A percentile compares a stretch with the other conserved stretches of the same genome.
phyloP scores from a whole-genome alignment of 2,113 vertebrate species.

The Hydropotes inermis region DNA sequence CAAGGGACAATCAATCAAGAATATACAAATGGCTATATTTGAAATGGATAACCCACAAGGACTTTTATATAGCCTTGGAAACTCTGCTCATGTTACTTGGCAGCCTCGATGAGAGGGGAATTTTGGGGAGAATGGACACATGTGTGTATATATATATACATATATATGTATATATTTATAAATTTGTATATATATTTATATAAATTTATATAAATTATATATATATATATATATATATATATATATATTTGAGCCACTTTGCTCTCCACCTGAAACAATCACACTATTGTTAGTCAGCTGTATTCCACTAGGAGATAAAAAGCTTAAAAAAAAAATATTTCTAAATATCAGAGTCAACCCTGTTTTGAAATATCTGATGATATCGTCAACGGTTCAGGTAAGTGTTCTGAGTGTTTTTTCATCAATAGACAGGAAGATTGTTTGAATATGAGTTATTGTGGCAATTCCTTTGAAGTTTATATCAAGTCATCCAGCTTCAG shows the following conservation, averaged over 20 bases:
- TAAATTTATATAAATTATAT: too few relatives aligned
- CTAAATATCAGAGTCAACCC: neutral
- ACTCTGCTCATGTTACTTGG: neutral
- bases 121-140: neutral
- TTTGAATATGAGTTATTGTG: neutral
- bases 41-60: neutral
- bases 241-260: neutral
- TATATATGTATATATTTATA: too few relatives aligned
- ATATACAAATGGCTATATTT: neutral
- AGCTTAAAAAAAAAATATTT: neutral
- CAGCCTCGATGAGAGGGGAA: neutral
- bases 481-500: neutral
- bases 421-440: neutral
- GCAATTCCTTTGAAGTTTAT: neutral
- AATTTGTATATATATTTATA: too few relatives aligned
- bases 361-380: neutral
- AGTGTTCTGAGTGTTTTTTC: neutral
- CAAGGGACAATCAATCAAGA: neutral
- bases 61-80: neutral
- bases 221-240: too few relatives aligned
- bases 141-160: too few relatives aligned
- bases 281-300: neutral
- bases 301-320: neutral
- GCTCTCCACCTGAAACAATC: neutral
- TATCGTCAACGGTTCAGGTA: neutral